Conservation (phyloP, 64 coral and sea anemone genomes). For the Stichodactyla mertensii region DNA sequence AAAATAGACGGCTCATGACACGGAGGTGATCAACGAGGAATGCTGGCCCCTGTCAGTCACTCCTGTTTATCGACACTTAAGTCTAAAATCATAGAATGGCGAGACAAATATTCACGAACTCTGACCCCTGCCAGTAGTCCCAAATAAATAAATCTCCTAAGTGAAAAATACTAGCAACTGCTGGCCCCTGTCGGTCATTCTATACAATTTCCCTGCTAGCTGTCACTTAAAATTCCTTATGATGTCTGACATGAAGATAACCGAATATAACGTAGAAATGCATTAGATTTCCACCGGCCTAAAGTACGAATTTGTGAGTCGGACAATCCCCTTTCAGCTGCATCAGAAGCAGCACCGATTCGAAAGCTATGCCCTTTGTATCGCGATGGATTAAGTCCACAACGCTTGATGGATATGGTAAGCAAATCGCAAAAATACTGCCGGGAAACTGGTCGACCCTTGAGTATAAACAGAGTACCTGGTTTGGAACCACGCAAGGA, state of each 20-base stretch:
- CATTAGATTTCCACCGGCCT: constrained; percentile 47
- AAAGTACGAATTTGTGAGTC: constrained; percentile 41
- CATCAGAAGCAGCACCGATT: constrained; percentile 38
- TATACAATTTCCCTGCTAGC: neutral
- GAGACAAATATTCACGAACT: neutral
- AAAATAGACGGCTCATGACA: too few species aligned
- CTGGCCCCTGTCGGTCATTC: too few species aligned
- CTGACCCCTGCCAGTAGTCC: neutral
- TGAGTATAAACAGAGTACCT: constrained; percentile 16
- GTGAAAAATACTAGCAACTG: neutral
- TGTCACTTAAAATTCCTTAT: neutral
- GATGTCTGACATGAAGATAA: neutral
- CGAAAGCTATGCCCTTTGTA: constrained; percentile 51
- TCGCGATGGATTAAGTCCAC: constrained; percentile 21
- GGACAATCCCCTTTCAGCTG: constrained; percentile 40
- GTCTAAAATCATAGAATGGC: too few species aligned
- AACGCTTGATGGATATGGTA: constrained; percentile 25
- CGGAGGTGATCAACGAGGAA: neutral
- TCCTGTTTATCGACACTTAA: too few species aligned
- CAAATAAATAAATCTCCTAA: neutral
- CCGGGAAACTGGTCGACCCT: neutral
- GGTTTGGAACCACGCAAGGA: neutral
- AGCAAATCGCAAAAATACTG: constrained; percentile 13
- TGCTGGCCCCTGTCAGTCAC: neutral
- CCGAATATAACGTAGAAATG: constrained; percentile 32